A percentile compares a stretch with the other conserved stretches of the same genome.
Evolutionary conservation across 2,797 vertebrate species (phyloP).

Genomic region (Australoheros facetus): DNA sequence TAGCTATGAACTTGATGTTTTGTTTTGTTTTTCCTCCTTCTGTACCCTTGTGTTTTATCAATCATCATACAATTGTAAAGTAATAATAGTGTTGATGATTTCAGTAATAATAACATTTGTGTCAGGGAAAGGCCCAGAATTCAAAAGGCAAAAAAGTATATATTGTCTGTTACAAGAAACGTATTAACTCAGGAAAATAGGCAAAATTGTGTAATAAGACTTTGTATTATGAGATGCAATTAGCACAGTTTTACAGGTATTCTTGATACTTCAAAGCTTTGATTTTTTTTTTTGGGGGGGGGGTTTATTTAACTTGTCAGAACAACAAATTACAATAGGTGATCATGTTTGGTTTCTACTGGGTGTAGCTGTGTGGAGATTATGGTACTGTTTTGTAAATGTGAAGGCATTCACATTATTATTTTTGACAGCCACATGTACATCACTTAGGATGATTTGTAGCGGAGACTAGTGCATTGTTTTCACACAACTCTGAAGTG

Average conservation of each 20-base stretch:
- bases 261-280: conserved; percentile 81
- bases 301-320: conserved; percentile 56
- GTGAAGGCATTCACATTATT: conserved; percentile 71
- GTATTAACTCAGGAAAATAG: conserved; percentile 88
- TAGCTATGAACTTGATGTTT: conserved; percentile 79
- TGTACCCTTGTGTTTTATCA: conserved; percentile 92
- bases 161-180: conserved; percentile 89
- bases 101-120: conserved; percentile 85
- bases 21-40: conserved; percentile 71
- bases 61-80: conserved; percentile 92
- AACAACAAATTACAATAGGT: conserved; percentile 65
- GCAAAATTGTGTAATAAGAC: conserved; percentile 84
- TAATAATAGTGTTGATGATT: conserved; percentile 87
- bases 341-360: conserved; percentile 70
- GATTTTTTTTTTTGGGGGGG: conserved; percentile 37
- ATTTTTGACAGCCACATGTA: conserved; percentile 59
- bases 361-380: conserved; percentile 73
- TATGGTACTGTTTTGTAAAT: conserved; percentile 81
- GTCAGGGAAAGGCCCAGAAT: conserved; percentile 96
- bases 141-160: conserved; percentile 93
- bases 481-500: conserved; percentile 16
- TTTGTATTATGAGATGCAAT: conserved; percentile 84
- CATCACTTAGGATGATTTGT: conserved; percentile 40
- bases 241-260: conserved; percentile 83
- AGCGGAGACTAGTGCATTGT: conserved; percentile 37